These are phyloP conservation scores for Dicycla oo DNA, from an alignment of 2,888 invertebrate species.

Conservation along the genomic window DNA sequence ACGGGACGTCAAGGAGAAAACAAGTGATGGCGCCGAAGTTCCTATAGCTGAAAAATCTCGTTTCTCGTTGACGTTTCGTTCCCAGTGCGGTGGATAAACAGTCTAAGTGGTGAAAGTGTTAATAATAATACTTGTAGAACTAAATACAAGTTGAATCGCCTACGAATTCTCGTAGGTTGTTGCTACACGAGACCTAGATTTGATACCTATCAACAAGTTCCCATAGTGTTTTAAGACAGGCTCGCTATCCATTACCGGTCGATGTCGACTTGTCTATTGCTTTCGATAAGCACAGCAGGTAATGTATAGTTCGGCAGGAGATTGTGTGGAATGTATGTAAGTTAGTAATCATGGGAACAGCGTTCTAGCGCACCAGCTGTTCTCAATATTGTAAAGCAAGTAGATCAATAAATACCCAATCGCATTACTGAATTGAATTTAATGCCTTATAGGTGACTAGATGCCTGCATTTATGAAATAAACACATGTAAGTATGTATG, in stretches of 20 bases:
- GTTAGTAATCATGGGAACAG: constrained; percentile 76
- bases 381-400: constrained; percentile 76
- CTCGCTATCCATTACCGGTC: constrained; percentile 51
- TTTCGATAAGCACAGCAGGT: constrained; percentile 33
- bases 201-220: constrained; percentile 51
- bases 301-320: constrained; percentile 45
- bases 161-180: constrained; percentile 59
- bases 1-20: too few species aligned
- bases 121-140: constrained; percentile 56
- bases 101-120: constrained; percentile 70
- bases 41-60: too few species aligned
- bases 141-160: constrained; percentile 48
- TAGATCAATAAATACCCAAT: constrained; percentile 85
- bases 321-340: constrained; percentile 52
- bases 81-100: too few species aligned
- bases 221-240: constrained; percentile 41
- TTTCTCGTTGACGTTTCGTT: too few species aligned
- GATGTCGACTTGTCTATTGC: constrained; percentile 46
- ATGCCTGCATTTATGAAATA: constrained; percentile 75
- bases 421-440: constrained; percentile 82
- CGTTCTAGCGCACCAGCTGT: constrained; percentile 74
- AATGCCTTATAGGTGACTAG: constrained; percentile 74
- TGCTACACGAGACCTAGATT: constrained; percentile 62
- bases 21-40: too few species aligned
- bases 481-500: constrained; percentile 47